These are phyloP conservation scores for Drosophila saltans DNA, from an alignment of 1,140 invertebrate genomes.

Conservation along the genomic window DNA sequence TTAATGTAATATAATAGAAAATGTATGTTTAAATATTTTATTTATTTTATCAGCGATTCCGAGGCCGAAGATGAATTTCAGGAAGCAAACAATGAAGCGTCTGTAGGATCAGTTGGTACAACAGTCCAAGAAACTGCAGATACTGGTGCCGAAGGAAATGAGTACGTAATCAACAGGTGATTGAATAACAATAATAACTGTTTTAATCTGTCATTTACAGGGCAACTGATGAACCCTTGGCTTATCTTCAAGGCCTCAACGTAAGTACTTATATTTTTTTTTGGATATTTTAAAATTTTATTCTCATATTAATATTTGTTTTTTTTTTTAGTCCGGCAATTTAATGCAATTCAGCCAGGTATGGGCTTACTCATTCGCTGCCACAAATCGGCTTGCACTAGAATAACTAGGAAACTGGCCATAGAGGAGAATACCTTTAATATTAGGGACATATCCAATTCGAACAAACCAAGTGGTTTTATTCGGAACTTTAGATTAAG, in stretches of 20 bases:
- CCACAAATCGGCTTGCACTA: constrained; percentile 61
- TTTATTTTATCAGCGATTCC: constrained; percentile 18
- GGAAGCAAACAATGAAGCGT: constrained; percentile 27
- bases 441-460: constrained; percentile 62
- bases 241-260: constrained; percentile 72
- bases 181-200: background rate
- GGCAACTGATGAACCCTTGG: constrained; percentile 52
- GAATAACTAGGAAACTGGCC: constrained; percentile 56
- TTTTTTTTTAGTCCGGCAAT: constrained; percentile 68
- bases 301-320: background rate
- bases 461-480: constrained; percentile 62
- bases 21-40: background rate
- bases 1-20: background rate
- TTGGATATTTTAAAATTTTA: background rate
- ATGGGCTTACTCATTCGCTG: constrained; percentile 49
- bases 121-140: constrained; percentile 32
- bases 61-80: constrained; percentile 35
- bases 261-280: constrained; percentile 45
- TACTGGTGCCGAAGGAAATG: constrained; percentile 33
- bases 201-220: constrained; percentile 39
- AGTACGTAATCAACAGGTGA: constrained; percentile 32
- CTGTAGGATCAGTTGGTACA: constrained; percentile 31
- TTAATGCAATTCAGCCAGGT: constrained; percentile 81
- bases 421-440: constrained; percentile 51
- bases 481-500: constrained; percentile 58